Base-by-base conservation (phyloP, 2,888 invertebrate species). In the Philonicus albiceps region DNA sequence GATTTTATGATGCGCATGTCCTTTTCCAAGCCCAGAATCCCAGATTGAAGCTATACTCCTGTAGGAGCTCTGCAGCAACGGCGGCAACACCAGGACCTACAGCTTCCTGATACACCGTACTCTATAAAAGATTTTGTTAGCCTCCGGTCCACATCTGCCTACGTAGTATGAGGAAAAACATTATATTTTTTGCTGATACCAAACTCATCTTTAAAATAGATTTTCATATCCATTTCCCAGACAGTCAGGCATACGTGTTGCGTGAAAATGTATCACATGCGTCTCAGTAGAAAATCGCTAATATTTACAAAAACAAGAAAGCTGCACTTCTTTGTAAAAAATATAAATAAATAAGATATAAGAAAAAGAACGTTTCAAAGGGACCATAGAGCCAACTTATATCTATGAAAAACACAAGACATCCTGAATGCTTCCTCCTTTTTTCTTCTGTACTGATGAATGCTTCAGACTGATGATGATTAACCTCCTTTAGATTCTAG, bases 1-100 rank as follows among this genome's bases (percentile, higher is more conserved):
- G 86, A 86, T 86, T 86, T 73, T 78, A 86, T 37, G 43, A 43
- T 8, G 86, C 86, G 86, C 86, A 86, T 80, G 86, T 40, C 73
- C 16, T 53, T 78, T 86, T 49, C 1, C 27, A 64, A 64, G 11
- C 64, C 64, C 64, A 64, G 30, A 75, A 53, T 34, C 19, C 22
- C 64, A 64, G 64, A 64, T 27, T 11, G 64, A 64, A 34, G 31
- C 55, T 83, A 27, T 55, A 19, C 37, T 64, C 64, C 74, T 64
- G 64, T 19, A 64, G 64, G 22, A 64, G 27, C 8, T 8, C 22
- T 64, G 22, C 31, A 75, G 75, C 31, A 19, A 7, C 75, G 34
- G 37, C 22, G n/a, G 31, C 19, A 75, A 22, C 64, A 27, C 64
- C 27, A 27, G 64, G 27, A 64, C 27, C 11, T n/a, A 40, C 80